A percentile compares a stretch with the other conserved stretches of the same genome.
These are phyloP conservation scores for Caenorhabditis imperialis DNA, from an alignment of 2,888 invertebrate genomes.

Conservation along the genomic window DNA sequence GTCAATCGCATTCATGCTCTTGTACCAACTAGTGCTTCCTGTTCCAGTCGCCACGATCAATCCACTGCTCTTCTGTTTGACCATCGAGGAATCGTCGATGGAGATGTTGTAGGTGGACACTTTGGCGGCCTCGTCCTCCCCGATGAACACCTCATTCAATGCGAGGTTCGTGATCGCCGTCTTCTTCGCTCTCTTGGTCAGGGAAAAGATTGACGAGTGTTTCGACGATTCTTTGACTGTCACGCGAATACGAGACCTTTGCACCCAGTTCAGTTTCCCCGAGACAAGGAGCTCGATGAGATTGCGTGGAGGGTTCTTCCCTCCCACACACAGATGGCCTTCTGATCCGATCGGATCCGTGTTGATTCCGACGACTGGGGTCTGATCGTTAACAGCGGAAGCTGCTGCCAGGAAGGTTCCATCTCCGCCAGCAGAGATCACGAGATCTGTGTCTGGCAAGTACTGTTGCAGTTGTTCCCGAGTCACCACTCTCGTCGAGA, in stretches of 20 bases:
- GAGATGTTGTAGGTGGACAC: conserved; percentile 81
- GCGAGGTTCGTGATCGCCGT: conserved; percentile 85
- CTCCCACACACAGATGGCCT: conserved; percentile 75
- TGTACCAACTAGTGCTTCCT: conserved; percentile 93
- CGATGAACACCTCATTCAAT: conserved; percentile 97
- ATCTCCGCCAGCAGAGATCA: conserved; percentile 77
- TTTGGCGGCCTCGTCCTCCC: conserved; percentile 92
- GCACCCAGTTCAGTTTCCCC: conserved; percentile 84
- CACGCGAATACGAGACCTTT: conserved; percentile 90
- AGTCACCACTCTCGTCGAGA: conserved; percentile 59
- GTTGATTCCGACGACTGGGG: conserved; percentile 77
- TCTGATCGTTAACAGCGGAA: conserved; percentile 64
- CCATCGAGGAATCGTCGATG: conserved; percentile 82
- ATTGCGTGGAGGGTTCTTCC: conserved; percentile 70
- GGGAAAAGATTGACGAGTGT: conserved; percentile 77
- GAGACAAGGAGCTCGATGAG: conserved; percentile 82
- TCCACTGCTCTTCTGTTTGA: conserved; percentile 95
- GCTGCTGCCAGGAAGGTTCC: conserved; percentile 77
- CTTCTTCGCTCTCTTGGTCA: conserved; percentile 37
- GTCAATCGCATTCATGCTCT: conserved; percentile 62
- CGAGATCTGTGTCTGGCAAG: conserved; percentile 67
- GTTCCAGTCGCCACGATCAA: conserved; percentile 96
- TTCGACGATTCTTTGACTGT: conserved; percentile 81
- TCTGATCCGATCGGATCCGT: conserved; percentile 77
- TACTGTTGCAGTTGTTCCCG: conserved; percentile 59